Percentiles rank a stretch among this genome's conserved stretches.
phyloP scores from a whole-genome alignment of 1,140 invertebrate genomes.

The Piezodorus guildinii region DNA sequence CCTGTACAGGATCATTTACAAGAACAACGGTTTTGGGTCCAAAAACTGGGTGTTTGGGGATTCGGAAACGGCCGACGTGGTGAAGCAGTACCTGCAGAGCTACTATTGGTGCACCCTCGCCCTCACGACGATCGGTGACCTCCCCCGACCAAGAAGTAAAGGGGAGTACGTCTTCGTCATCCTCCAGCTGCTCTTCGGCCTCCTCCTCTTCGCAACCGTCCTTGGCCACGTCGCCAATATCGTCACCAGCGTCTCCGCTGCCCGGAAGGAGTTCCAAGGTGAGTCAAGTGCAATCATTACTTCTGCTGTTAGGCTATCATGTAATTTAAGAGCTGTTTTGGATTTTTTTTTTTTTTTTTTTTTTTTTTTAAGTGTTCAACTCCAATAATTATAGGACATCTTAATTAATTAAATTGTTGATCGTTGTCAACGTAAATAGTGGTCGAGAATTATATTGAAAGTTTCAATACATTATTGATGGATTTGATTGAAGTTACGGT shows the following conservation, averaged over 20 bases:
- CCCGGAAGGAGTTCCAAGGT: slow-evolving; percentile 93
- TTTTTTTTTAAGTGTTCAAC: no score
- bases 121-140: slow-evolving; percentile 76
- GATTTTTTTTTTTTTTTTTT: no score
- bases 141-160: slow-evolving; percentile 70
- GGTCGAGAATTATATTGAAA: no score
- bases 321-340: no score
- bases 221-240: slow-evolving; percentile 91
- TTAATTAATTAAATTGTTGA: no score
- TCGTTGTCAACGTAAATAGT: no score
- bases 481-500: no score
- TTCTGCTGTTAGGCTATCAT: no score
- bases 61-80: slow-evolving; percentile 69
- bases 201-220: slow-evolving; percentile 83
- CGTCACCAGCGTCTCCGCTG: slow-evolving; percentile 86
- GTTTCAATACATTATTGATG: no score
- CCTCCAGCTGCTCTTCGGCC: slow-evolving; percentile 75
- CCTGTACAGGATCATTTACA: slow-evolving; percentile 90
- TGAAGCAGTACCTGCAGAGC: slow-evolving; percentile 91
- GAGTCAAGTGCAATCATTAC: slow-evolving; percentile 32
- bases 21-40: slow-evolving; percentile 85
- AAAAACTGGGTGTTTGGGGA: slow-evolving; percentile 82
- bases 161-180: slow-evolving; percentile 86
- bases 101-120: slow-evolving; percentile 97
- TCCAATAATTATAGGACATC: no score